Conservation (phyloP, 2,888 invertebrate genomes). For the Venusia cambrica region DNA sequence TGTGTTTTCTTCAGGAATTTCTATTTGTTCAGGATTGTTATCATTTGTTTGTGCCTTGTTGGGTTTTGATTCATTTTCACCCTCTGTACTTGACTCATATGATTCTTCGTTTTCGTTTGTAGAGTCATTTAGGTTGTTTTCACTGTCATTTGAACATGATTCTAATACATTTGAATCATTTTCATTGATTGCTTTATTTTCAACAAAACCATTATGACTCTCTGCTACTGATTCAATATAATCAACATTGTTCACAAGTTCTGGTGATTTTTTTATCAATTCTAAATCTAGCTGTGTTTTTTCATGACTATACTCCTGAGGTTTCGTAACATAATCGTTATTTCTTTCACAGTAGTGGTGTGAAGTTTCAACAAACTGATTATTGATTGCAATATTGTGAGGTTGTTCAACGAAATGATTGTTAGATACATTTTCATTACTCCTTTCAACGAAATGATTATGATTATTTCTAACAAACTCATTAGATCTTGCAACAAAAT, state of each 20-base stretch:
- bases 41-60: constrained; percentile 1
- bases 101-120: too few species aligned
- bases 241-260: constrained; percentile 3
- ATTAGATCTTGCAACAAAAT: constrained; percentile 7
- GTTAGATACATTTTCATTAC: constrained; percentile 2
- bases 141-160: too few species aligned
- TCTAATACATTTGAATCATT: too few species aligned
- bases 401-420: constrained; percentile 8
- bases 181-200: too few species aligned
- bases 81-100: too few species aligned
- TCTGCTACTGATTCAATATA: constrained; percentile 1
- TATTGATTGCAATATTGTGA: constrained; percentile 4
- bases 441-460: constrained; percentile 14
- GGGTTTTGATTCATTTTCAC: constrained; percentile 4
- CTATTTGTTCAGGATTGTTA: constrained; percentile 2
- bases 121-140: too few species aligned
- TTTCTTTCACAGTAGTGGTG: constrained; percentile 3
- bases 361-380: constrained; percentile 1
- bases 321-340: constrained; percentile 3
- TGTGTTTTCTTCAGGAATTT: constrained; percentile 2
- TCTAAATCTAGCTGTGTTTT: constrained; percentile 1
- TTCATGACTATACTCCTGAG: constrained; percentile 4
- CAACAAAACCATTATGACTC: constrained; percentile 4
- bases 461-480: constrained; percentile 3
- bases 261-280: constrained; percentile 2